These are phyloP conservation scores for Micronycteris hirsuta DNA, from an alignment of 2,113 vertebrate genomes.

Conservation along the genomic window DNA sequence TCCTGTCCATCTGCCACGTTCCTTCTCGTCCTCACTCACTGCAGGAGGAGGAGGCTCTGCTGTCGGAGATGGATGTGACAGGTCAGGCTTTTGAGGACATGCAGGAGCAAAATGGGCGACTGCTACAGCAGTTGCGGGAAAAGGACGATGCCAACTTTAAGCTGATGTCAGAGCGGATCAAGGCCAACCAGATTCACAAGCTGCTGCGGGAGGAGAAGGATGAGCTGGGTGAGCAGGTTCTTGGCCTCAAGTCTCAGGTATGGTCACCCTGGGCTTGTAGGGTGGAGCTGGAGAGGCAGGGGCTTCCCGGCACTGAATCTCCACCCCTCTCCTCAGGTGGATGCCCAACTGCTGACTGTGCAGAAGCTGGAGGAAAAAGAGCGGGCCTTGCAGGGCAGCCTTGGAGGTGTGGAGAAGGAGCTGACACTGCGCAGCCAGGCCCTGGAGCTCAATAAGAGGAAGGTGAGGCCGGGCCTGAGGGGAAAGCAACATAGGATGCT, in stretches of 20 bases:
- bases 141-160: slow-evolving; percentile 98
- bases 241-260: slow-evolving; percentile 94
- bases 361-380: slow-evolving; percentile 95
- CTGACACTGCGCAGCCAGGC: slow-evolving; percentile 88
- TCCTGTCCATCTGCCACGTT: too few relatives aligned
- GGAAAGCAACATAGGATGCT: too few relatives aligned
- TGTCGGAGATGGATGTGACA: slow-evolving; percentile 96
- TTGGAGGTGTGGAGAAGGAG: slow-evolving; percentile 91
- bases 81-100: slow-evolving; percentile 97
- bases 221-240: slow-evolving; percentile 92
- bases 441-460: slow-evolving; percentile 93
- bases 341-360: slow-evolving; percentile 91
- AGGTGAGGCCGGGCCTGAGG: slow-evolving; percentile 78
- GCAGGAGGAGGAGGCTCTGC: slow-evolving; percentile 93
- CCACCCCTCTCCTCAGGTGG: slow-evolving; percentile 82
- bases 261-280: not conserved
- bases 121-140: slow-evolving; percentile 92
- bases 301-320: not conserved
- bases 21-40: not conserved
- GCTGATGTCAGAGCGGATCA: slow-evolving; percentile 95
- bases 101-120: slow-evolving; percentile 95
- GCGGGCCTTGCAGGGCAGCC: slow-evolving; percentile 87
- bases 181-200: slow-evolving; percentile 97
- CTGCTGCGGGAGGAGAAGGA: slow-evolving; percentile 94
- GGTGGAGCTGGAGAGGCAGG: not conserved